These are phyloP conservation scores for Clarias macrocephalus DNA, from an alignment of 2,113 vertebrate genomes.

Conservation along the genomic window DNA sequence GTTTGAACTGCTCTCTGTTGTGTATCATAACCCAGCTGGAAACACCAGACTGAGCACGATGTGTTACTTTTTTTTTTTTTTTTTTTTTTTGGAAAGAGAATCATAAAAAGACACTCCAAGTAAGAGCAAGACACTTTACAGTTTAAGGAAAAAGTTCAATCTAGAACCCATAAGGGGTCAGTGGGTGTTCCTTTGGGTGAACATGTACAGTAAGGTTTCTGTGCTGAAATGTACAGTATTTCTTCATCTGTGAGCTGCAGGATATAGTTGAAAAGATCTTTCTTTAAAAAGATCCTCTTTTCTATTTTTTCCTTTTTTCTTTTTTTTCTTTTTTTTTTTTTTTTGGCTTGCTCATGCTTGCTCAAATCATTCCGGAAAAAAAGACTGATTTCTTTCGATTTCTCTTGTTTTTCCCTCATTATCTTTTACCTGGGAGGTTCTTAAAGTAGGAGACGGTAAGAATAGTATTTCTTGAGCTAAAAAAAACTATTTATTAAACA, in stretches of 20 bases:
- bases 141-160: background rate
- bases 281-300: no score
- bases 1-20: background rate
- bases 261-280: no score
- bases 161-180: background rate
- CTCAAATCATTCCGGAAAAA: background rate
- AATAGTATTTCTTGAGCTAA: background rate
- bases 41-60: background rate
- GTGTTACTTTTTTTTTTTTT: background rate
- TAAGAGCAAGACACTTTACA: background rate
- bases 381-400: background rate
- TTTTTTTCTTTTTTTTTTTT: background rate
- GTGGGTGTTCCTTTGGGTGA: background rate
- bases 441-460: background rate
- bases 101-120: background rate
- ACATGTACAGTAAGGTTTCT: background rate
- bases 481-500: background rate
- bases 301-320: background rate
- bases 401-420: background rate
- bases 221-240: background rate
- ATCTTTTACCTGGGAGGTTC: background rate
- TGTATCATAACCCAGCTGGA: background rate
- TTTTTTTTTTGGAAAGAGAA: background rate
- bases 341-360: background rate
- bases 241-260: background rate